Evolutionary conservation across 2,797 vertebrate genomes (phyloP).

Genomic region (Microchirus variegatus): DNA sequence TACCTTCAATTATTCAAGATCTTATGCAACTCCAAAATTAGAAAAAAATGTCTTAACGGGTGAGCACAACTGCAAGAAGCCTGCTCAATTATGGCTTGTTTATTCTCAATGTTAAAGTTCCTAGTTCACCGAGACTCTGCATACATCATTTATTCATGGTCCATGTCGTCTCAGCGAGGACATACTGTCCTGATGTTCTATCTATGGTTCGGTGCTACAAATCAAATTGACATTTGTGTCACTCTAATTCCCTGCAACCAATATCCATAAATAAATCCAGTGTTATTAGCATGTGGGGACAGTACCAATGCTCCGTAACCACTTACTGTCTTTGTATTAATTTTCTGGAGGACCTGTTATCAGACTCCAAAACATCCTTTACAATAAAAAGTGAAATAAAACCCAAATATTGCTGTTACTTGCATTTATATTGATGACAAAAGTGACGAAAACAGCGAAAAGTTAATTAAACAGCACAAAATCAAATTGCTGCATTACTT

Average conservation of each 20-base stretch:
- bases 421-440: background rate
- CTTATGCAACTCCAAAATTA: slow-evolving; percentile 30
- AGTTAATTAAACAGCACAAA: background rate
- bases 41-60: slow-evolving; percentile 12
- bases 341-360: too few relatives aligned
- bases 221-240: too few relatives aligned
- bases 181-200: background rate
- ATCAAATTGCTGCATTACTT: background rate
- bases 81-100: slow-evolving; percentile 16
- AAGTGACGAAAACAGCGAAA: background rate
- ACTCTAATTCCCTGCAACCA: too few relatives aligned
- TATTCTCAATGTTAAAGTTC: slow-evolving; percentile 27
- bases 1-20: slow-evolving; percentile 52
- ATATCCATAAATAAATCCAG: too few relatives aligned
- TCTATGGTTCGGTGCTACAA: background rate
- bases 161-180: background rate
- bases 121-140: background rate
- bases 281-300: too few relatives aligned
- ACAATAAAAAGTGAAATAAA: too few relatives aligned
- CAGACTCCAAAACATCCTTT: too few relatives aligned
- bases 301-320: too few relatives aligned
- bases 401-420: background rate
- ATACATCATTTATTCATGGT: slow-evolving; percentile 1
- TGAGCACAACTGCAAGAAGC: slow-evolving; percentile 12
- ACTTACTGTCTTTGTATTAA: too few relatives aligned